phyloP scores from a whole-genome alignment of 2,113 vertebrate genomes.

The Trachemys scripta region DNA sequence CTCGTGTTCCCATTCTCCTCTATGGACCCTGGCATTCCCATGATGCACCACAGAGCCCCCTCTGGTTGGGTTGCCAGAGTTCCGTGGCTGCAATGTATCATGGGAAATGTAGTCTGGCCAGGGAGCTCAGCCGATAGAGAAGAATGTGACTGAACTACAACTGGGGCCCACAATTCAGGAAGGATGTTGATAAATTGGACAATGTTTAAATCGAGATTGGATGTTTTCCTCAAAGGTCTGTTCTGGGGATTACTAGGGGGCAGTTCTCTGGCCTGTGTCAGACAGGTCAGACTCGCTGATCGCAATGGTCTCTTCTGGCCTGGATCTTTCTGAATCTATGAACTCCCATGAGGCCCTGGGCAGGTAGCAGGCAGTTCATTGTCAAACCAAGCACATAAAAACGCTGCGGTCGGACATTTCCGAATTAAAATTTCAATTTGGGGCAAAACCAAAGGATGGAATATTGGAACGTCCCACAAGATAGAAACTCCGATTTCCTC shows the following conservation, averaged over 20 bases:
- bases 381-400: background rate
- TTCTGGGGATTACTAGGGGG: background rate
- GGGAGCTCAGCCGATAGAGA: background rate
- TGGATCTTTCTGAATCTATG: background rate
- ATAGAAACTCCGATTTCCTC: too few species aligned
- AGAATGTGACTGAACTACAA: background rate
- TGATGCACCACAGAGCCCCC: fast-evolving
- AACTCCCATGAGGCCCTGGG: background rate
- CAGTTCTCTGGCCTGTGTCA: background rate
- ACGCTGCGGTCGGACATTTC: background rate
- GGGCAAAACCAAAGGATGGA: background rate
- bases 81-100: fast-evolving
- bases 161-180: background rate
- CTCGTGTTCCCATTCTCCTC: background rate
- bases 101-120: background rate
- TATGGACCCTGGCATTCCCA: too few species aligned
- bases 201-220: background rate
- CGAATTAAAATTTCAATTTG: background rate
- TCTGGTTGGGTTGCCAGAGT: too few species aligned
- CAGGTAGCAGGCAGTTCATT: background rate
- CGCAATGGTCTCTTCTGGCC: background rate
- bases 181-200: background rate
- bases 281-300: background rate
- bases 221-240: background rate
- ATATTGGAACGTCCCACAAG: background rate